Evolutionary conservation across 2,797 vertebrate genomes (phyloP).

Genomic region (Rousettus madagascariensis): DNA sequence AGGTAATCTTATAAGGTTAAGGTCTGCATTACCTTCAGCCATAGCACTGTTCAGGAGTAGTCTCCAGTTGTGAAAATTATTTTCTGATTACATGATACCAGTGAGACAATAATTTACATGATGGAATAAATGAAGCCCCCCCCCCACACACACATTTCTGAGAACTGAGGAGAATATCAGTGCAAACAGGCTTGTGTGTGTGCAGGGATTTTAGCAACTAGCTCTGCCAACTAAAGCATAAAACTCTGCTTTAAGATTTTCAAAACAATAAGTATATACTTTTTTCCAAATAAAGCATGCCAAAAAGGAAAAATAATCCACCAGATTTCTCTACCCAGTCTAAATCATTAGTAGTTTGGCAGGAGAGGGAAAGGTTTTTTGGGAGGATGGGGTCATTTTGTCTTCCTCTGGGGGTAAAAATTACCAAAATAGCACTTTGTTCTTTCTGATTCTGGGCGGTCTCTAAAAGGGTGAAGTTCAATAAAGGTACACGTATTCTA

Average conservation of each 20-base stretch:
- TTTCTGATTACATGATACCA: slow-evolving; percentile 6
- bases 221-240: background rate
- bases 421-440: background rate
- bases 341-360: slow-evolving; percentile 29
- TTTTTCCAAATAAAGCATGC: background rate
- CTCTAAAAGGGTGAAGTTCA: slow-evolving; percentile 41
- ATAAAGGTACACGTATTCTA: slow-evolving; percentile 37
- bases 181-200: background rate
- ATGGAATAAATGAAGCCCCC: background rate
- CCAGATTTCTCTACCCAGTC: background rate
- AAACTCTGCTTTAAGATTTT: slow-evolving; percentile 5
- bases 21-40: background rate
- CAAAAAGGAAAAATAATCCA: slow-evolving; percentile 7
- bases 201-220: background rate
- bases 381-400: background rate
- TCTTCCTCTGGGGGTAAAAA: background rate
- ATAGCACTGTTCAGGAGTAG: background rate
- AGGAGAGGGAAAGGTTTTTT: background rate
- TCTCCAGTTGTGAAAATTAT: background rate
- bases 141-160: background rate
- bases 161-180: background rate
- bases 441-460: slow-evolving; percentile 24
- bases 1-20: background rate
- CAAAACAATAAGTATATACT: background rate
- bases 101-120: background rate